These are phyloP conservation scores for Orientallactaga bullata DNA, from an alignment of 2,113 vertebrate genomes.

Conservation along the genomic window DNA sequence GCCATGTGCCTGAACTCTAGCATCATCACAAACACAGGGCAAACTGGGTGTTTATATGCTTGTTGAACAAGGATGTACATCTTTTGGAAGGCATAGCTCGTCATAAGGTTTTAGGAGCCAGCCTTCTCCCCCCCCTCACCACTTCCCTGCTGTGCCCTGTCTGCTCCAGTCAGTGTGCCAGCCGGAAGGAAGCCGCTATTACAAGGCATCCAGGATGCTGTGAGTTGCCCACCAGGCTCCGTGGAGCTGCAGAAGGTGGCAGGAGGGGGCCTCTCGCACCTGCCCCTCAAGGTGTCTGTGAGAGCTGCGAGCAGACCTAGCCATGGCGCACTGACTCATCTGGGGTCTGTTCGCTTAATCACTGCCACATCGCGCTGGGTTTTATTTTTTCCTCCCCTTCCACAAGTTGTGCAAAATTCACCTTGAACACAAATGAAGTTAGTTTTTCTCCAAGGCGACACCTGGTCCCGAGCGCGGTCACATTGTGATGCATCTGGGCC, in stretches of 20 bases:
- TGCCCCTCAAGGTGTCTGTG: not conserved
- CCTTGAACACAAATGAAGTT: slow-evolving; percentile 45
- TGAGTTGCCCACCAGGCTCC: accelerated
- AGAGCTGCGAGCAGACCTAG: not conserved
- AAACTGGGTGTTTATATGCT: not conserved
- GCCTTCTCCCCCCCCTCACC: not conserved
- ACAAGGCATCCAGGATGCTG: not conserved
- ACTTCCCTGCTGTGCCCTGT: not conserved
- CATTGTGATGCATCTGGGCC: not conserved
- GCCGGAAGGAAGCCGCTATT: not conserved
- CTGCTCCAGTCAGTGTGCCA: not conserved
- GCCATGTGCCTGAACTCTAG: accelerated
- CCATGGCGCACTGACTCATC: not conserved
- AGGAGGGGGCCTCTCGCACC: not conserved
- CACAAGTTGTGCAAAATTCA: not conserved
- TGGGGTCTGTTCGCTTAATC: not conserved
- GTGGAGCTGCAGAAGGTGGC: not conserved
- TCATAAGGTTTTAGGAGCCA: not conserved
- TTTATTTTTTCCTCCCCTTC: not conserved
- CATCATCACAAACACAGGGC: not conserved
- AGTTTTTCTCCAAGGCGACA: not conserved
- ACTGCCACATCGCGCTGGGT: slow-evolving; percentile 3
- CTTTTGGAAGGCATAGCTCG: slow-evolving; percentile 31
- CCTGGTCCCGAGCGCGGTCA: not conserved
- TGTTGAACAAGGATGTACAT: not conserved